Percentiles rank a stretch among this genome's conserved stretches.
These are phyloP conservation scores for Dasypus novemcinctus DNA, from an alignment of 2,113 vertebrate species.

Conservation along the genomic window DNA sequence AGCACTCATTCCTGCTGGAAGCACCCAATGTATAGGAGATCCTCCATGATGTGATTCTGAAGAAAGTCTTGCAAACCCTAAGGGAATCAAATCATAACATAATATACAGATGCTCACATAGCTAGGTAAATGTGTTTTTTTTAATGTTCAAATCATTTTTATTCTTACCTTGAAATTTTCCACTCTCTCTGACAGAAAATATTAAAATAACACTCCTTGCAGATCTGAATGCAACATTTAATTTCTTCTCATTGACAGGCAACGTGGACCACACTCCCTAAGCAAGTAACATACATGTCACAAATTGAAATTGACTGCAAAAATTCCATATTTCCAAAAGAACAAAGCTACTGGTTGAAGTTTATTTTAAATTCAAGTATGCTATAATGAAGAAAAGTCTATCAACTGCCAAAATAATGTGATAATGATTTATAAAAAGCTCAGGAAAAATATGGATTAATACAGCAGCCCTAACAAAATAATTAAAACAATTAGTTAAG, in stretches of 20 bases:
- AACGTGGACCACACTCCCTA: slow-evolving; percentile 99
- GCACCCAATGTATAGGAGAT: slow-evolving; percentile 98
- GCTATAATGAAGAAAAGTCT: not conserved
- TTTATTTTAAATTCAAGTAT: slow-evolving; percentile 36
- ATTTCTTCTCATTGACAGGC: slow-evolving; percentile 98
- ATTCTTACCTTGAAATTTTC: slow-evolving; percentile 97
- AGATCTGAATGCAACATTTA: slow-evolving; percentile 94
- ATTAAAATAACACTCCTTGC: slow-evolving; percentile 95
- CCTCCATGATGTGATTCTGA: slow-evolving; percentile 98
- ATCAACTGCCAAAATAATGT: not conserved
- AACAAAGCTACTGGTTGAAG: not conserved
- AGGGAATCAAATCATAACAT: slow-evolving; percentile 52
- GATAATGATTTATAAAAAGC: not conserved
- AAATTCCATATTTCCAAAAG: not conserved
- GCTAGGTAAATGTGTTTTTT: slow-evolving; percentile 24
- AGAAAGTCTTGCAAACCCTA: slow-evolving; percentile 95
- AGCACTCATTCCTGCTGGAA: slow-evolving; percentile 98
- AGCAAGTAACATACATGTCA: not conserved
- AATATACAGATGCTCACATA: slow-evolving; percentile 1
- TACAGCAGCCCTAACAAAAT: not conserved
- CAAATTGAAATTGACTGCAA: not conserved
- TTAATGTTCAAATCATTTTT: slow-evolving; percentile 39
- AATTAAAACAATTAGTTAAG: not conserved
- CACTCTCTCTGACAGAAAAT: slow-evolving; percentile 98
- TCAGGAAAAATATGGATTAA: not conserved